Evolutionary conservation across 2,113 vertebrate genomes (phyloP).

Genomic region (Vulpes ferrilata): DNA sequence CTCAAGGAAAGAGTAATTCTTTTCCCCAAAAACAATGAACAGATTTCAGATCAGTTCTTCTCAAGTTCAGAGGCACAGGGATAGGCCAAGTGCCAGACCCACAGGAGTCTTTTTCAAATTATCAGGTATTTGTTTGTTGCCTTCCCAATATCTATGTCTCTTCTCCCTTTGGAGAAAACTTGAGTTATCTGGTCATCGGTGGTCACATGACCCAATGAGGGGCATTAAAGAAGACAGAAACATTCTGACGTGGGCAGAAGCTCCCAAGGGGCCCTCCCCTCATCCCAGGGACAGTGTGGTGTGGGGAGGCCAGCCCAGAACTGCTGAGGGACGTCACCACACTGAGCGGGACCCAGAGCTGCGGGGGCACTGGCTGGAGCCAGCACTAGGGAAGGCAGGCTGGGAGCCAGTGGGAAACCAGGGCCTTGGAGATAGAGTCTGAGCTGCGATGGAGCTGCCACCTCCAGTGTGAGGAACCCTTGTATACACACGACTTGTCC

Average conservation of each 20-base stretch:
- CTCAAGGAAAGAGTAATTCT: not conserved
- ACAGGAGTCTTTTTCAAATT: too few species aligned
- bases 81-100: not conserved
- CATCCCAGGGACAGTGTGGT: rapidly evolving
- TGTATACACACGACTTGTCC: rapidly evolving
- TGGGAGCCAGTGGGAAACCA: not conserved
- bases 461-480: not conserved
- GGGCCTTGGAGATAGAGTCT: rapidly evolving
- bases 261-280: not conserved
- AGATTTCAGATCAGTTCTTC: rapidly evolving
- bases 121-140: too few species aligned
- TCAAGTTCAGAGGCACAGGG: rapidly evolving
- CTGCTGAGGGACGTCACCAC: rapidly evolving
- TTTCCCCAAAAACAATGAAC: not conserved
- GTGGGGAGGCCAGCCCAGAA: not conserved
- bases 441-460: not conserved
- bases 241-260: not conserved
- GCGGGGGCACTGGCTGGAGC: rapidly evolving
- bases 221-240: not conserved
- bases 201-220: not conserved
- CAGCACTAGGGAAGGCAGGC: not conserved
- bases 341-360: rapidly evolving
- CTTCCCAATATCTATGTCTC: rapidly evolving
- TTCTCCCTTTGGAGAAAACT: not conserved
- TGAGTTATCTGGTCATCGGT: not conserved